phyloP scores from a whole-genome alignment of 1,140 invertebrate species.

The Macrobrachium nipponense region DNA sequence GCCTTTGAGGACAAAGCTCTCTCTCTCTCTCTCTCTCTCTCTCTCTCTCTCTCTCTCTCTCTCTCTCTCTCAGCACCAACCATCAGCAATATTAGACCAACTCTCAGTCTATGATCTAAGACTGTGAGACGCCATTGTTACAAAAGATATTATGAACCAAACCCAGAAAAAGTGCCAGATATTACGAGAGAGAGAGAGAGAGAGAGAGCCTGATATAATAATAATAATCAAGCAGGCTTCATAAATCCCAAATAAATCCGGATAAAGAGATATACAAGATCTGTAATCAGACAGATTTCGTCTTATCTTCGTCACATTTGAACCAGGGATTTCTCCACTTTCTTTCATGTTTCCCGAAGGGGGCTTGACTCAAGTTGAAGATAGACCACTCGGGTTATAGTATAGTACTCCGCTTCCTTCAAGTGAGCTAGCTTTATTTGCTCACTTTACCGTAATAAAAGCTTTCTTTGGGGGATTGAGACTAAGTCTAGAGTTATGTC shows the following conservation, averaged over 20 bases:
- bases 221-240: background rate
- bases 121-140: background rate
- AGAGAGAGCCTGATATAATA: background rate
- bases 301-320: background rate
- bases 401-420: too few species aligned
- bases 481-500: too few species aligned
- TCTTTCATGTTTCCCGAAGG: too few species aligned
- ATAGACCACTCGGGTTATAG: too few species aligned
- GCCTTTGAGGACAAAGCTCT: background rate
- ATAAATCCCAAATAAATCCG: background rate
- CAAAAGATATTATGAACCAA: background rate
- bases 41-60: constrained; percentile 31
- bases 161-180: background rate
- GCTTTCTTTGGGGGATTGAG: too few species aligned
- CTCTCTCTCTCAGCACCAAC: background rate
- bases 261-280: constrained; percentile 5
- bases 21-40: constrained; percentile 39
- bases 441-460: too few species aligned
- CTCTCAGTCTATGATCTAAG: too few species aligned
- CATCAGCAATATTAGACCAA: background rate
- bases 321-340: too few species aligned
- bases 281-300: background rate
- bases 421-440: too few species aligned
- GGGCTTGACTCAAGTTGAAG: too few species aligned
- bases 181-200: background rate